phyloP scores from a whole-genome alignment of 2,113 vertebrate genomes.

The Melanotaenia duboulayi region DNA sequence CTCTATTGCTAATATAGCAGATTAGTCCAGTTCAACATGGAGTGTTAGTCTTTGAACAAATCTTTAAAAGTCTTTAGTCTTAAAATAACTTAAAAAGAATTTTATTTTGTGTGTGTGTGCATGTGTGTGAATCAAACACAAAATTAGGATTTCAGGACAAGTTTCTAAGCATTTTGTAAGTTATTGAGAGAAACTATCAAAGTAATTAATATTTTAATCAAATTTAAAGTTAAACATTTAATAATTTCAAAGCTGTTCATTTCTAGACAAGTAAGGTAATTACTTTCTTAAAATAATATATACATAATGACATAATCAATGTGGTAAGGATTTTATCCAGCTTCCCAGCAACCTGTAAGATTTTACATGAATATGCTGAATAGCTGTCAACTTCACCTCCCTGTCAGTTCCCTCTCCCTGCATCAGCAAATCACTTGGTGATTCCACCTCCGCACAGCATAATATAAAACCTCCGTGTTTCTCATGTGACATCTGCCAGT shows the following conservation, averaged over 20 bases:
- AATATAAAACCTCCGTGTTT: constrained; percentile 48
- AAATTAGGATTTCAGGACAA: too few relatives aligned
- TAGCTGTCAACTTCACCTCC: constrained; percentile 14
- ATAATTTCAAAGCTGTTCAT: background rate
- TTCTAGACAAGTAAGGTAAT: background rate
- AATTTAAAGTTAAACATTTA: too few relatives aligned
- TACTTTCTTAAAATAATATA: background rate
- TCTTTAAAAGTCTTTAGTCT: too few relatives aligned
- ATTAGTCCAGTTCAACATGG: too few relatives aligned
- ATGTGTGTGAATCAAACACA: too few relatives aligned
- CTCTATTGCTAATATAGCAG: too few relatives aligned
- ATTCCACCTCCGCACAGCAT: constrained; percentile 36
- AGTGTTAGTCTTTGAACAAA: too few relatives aligned
- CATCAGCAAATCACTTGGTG: constrained; percentile 16
- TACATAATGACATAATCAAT: background rate
- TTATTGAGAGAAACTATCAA: background rate
- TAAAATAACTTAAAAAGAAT: too few relatives aligned
- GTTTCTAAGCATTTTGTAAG: too few relatives aligned
- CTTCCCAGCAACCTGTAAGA: background rate
- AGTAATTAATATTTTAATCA: background rate
- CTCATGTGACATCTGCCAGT: constrained; percentile 54
- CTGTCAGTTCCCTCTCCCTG: constrained; percentile 11
- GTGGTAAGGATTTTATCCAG: background rate
- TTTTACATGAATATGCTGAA: constrained; percentile 7
- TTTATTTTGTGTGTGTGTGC: too few relatives aligned